Evolutionary conservation across 2,888 invertebrate species (phyloP).

Genomic region (Catocala nupta): DNA sequence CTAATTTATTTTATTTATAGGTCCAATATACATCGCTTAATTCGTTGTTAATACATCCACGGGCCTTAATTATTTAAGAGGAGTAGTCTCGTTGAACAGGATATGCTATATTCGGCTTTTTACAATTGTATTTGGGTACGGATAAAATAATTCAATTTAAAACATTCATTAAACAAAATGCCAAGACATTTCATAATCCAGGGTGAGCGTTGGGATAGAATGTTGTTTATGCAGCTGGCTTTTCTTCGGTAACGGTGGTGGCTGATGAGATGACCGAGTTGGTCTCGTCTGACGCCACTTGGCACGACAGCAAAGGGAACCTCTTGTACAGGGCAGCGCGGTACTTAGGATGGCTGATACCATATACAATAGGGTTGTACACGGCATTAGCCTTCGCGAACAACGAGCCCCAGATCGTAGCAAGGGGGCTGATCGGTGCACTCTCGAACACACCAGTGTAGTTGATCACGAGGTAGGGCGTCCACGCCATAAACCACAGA

Average conservation of each 20-base stretch:
- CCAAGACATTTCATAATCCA: not conserved
- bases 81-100: slow-evolving; percentile 76
- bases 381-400: slow-evolving; percentile 97
- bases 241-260: slow-evolving; percentile 90
- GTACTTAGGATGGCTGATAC: slow-evolving; percentile 94
- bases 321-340: slow-evolving; percentile 91
- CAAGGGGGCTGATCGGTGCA: slow-evolving; percentile 91
- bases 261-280: slow-evolving; percentile 90
- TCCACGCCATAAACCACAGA: slow-evolving; percentile 97
- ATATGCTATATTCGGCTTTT: slow-evolving; percentile 22
- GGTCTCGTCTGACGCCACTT: slow-evolving; percentile 87
- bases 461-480: slow-evolving; percentile 95
- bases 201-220: not conserved
- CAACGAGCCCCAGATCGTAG: slow-evolving; percentile 95
- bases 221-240: slow-evolving; percentile 86
- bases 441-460: slow-evolving; percentile 93
- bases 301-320: slow-evolving; percentile 92
- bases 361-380: slow-evolving; percentile 96
- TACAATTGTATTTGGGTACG: slow-evolving; percentile 58
- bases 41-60: slow-evolving; percentile 68
- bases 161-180: not conserved
- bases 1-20: slow-evolving; percentile 64
- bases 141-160: not conserved
- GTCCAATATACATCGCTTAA: slow-evolving; percentile 74
- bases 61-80: slow-evolving; percentile 70